Percentiles rank a stretch among this genome's conserved stretches.
Evolutionary conservation across 2,888 invertebrate species (phyloP).

Genomic region (Deroplatys truncata): DNA sequence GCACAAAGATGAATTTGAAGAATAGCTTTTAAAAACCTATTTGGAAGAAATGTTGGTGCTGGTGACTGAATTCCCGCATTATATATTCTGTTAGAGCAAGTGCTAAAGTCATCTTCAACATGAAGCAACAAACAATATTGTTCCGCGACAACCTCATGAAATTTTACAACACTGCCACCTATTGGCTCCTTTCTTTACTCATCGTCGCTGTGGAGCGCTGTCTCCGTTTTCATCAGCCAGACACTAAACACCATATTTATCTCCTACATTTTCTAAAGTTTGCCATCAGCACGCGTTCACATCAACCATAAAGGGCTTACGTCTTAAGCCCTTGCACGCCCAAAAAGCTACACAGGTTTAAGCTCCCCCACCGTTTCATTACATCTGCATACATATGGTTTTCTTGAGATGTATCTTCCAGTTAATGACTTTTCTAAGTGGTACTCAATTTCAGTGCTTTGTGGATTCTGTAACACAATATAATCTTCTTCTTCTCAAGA

Average conservation of each 20-base stretch:
- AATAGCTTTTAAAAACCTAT: no score
- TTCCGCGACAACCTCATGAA: no score
- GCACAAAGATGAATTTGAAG: no score
- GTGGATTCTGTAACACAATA: constrained; percentile 8
- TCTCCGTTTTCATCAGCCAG: background rate
- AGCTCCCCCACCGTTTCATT: background rate
- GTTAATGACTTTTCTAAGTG: constrained; percentile 30
- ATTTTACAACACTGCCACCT: no score
- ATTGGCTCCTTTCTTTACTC: background rate
- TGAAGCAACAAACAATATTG: no score
- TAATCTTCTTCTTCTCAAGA: background rate
- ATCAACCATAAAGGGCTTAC: background rate
- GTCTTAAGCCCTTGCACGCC: background rate
- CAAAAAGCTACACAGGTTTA: background rate
- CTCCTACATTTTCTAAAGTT: background rate
- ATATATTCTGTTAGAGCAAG: no score
- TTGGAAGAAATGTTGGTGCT: no score
- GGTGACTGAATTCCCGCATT: no score
- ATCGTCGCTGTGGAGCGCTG: background rate
- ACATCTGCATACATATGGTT: constrained; percentile 28
- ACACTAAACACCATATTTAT: background rate
- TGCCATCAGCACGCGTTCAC: background rate
- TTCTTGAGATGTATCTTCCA: constrained; percentile 10
- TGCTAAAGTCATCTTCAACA: no score
- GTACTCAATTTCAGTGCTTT: constrained; percentile 24